Percentiles rank a stretch among this genome's conserved stretches.
These are phyloP conservation scores for Ciconia stormi DNA, from an alignment of 2,113 vertebrate species.

Conservation along the genomic window DNA sequence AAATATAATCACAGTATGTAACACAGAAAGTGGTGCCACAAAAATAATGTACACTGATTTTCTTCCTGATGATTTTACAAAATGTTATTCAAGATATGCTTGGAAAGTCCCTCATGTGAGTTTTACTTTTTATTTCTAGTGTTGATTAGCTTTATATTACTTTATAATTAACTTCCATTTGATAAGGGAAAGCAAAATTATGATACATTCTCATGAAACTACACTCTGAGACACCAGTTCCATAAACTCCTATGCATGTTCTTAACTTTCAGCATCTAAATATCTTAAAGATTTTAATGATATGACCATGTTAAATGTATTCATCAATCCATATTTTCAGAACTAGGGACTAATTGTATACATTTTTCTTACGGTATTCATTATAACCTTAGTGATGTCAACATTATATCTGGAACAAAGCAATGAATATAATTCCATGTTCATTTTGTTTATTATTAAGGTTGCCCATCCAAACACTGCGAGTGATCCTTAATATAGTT, in stretches of 20 bases:
- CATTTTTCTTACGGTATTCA: neutral
- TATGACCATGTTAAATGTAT: neutral
- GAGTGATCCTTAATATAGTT: neutral
- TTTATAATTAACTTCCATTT: neutral
- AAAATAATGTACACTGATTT: neutral
- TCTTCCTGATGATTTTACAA: neutral
- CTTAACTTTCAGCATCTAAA: neutral
- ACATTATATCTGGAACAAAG: neutral
- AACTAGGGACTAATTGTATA: neutral
- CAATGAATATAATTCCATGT: neutral
- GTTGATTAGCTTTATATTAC: neutral
- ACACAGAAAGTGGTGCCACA: neutral
- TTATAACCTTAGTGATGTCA: neutral
- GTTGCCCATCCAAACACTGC: fast-evolving
- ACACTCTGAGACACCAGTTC: neutral
- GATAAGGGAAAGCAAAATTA: neutral
- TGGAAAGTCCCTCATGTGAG: neutral
- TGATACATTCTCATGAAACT: neutral
- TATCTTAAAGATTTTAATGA: neutral
- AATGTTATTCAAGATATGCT: neutral
- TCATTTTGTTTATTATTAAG: neutral
- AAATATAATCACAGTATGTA: neutral
- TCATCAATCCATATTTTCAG: neutral
- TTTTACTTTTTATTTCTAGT: neutral
- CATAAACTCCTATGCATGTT: neutral